Conservation (phyloP, 2,888 invertebrate genomes). For the Sicus ferrugineus region DNA sequence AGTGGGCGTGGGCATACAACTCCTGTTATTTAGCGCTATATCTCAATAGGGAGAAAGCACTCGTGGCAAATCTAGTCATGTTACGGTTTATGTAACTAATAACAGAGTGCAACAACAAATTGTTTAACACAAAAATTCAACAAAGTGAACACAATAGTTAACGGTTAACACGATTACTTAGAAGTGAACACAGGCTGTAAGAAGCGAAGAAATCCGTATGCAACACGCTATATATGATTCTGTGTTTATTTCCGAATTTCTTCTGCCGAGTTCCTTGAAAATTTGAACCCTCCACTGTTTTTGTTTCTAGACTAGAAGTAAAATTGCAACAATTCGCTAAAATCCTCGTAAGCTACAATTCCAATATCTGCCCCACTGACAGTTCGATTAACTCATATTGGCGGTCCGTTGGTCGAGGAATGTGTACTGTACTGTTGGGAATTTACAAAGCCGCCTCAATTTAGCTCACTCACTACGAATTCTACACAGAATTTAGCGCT, state of each 20-base stretch:
- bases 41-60: too few relatives aligned
- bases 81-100: too few relatives aligned
- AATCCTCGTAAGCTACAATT: neutral
- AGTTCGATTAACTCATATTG: neutral
- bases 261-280: neutral
- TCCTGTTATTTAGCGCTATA: too few relatives aligned
- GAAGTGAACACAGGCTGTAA: neutral
- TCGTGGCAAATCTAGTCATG: too few relatives aligned
- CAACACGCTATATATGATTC: neutral
- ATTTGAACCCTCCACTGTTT: neutral
- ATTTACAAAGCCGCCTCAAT: neutral
- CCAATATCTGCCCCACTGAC: neutral
- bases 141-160: neutral
- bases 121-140: neutral
- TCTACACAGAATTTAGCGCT: neutral
- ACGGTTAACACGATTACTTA: neutral
- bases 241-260: neutral
- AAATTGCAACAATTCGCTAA: constrained; percentile 9
- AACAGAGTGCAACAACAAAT: too few relatives aligned
- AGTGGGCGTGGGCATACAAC: too few relatives aligned
- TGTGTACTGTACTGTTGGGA: neutral
- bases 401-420: neutral
- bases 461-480: neutral
- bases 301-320: neutral
- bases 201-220: neutral